Evolutionary conservation across 2,888 invertebrate genomes (phyloP).

Genomic region (Erebia palarica): DNA sequence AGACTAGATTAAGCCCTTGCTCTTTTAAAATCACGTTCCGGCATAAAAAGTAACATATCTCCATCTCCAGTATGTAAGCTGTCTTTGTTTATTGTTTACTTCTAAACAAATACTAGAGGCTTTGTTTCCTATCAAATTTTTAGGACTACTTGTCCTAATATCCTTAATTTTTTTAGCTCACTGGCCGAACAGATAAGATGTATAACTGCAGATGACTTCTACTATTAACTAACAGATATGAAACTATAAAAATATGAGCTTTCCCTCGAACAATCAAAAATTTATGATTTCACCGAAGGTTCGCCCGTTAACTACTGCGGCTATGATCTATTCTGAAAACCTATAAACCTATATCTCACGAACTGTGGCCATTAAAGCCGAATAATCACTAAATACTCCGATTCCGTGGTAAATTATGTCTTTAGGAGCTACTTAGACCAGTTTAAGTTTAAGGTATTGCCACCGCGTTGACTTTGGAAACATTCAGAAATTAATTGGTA

Average conservation of each 20-base stretch:
- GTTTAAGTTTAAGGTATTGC: neutral
- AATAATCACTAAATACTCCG: constrained; percentile 34
- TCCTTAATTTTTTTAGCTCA: too few species aligned
- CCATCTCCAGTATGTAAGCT: too few species aligned
- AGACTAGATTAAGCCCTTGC: neutral
- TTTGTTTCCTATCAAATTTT: too few species aligned
- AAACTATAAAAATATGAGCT: neutral
- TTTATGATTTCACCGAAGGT: constrained; percentile 55
- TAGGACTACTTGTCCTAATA: too few species aligned
- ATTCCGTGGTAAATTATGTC: constrained; percentile 36
- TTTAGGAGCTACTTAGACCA: constrained; percentile 26
- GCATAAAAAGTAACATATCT: too few species aligned
- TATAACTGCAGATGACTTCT: too few species aligned
- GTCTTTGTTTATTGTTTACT: too few species aligned
- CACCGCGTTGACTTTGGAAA: neutral
- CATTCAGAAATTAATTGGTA: too few species aligned
- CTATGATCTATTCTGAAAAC: constrained; percentile 59
- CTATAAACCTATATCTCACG: constrained; percentile 67
- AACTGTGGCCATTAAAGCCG: constrained; percentile 40
- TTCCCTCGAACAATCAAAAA: constrained; percentile 35
- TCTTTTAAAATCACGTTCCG: too few species aligned
- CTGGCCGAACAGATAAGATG: too few species aligned
- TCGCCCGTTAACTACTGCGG: neutral
- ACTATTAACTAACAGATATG: too few species aligned
- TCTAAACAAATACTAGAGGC: too few species aligned